phyloP scores from a whole-genome alignment of 2,888 invertebrate genomes.

The Stenodema calcarata region DNA sequence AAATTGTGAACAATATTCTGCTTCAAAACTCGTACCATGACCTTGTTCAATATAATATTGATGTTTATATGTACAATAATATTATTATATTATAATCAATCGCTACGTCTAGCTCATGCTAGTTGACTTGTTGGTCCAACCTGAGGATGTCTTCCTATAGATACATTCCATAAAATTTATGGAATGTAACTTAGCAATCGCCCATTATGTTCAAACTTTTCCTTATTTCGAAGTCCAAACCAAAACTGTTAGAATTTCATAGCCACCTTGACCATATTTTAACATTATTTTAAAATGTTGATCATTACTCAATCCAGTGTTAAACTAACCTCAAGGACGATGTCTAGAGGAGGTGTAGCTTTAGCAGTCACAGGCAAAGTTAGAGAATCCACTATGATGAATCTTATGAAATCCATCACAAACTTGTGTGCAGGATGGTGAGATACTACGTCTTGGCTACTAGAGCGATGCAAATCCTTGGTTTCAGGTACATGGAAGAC shows the following conservation, averaged over 20 bases:
- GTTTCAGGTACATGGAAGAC: constrained; percentile 51
- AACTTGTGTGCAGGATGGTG: constrained; percentile 85
- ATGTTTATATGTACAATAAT: too few relatives aligned
- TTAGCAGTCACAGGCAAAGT: constrained; percentile 82
- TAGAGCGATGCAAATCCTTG: constrained; percentile 39
- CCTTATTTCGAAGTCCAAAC: too few relatives aligned
- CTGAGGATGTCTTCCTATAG: too few relatives aligned
- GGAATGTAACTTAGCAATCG: too few relatives aligned
- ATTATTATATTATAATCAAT: too few relatives aligned
- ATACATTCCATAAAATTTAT: too few relatives aligned
- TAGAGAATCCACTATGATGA: constrained; percentile 92
- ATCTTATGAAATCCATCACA: constrained; percentile 92
- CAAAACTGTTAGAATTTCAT: too few relatives aligned
- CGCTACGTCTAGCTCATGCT: too few relatives aligned
- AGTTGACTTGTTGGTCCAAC: too few relatives aligned
- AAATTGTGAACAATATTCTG: not conserved
- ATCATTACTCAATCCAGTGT: not conserved
- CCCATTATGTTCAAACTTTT: too few relatives aligned
- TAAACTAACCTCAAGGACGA: constrained; percentile 76
- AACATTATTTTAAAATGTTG: too few relatives aligned
- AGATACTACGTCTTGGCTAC: constrained; percentile 65
- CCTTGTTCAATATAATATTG: not conserved
- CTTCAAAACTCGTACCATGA: not conserved
- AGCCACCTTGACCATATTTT: too few relatives aligned
- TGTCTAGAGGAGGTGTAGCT: constrained; percentile 82